Percentiles rank a stretch among this genome's conserved stretches.
Evolutionary conservation across 2,113 vertebrate species (phyloP).

Genomic region (Grammomys surdaster): DNA sequence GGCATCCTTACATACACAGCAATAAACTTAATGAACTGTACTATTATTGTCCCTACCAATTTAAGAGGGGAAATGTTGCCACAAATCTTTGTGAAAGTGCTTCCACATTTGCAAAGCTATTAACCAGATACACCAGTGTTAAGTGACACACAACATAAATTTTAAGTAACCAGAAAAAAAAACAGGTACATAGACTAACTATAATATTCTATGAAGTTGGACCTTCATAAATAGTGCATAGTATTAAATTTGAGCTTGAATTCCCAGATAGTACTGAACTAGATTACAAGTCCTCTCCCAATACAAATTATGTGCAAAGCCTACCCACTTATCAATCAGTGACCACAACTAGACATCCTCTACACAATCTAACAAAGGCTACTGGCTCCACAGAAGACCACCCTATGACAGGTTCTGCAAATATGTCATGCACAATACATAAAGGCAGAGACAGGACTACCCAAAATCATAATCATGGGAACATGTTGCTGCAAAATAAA

Average conservation of each 20-base stretch:
- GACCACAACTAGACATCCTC: constrained; percentile 5
- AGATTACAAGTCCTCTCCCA: background rate
- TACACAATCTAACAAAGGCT: background rate
- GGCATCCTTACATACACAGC: background rate
- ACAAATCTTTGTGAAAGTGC: background rate
- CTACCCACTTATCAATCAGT: background rate
- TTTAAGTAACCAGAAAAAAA: constrained; percentile 39
- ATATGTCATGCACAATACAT: no score
- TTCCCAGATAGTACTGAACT: background rate
- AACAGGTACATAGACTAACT: background rate
- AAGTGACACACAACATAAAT: background rate
- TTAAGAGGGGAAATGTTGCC: constrained; percentile 52
- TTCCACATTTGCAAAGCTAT: constrained; percentile 3
- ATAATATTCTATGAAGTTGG: background rate
- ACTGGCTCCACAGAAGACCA: background rate
- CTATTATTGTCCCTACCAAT: constrained; percentile 33
- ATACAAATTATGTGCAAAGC: background rate
- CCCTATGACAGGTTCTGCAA: background rate
- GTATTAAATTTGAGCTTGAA: background rate
- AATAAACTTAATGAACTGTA: constrained; percentile 19
- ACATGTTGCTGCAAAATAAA: background rate
- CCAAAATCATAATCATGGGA: background rate
- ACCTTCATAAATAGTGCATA: background rate
- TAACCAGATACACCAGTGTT: background rate
- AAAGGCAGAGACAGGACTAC: background rate